Evolutionary conservation across 2,888 invertebrate species (phyloP).

Genomic region (Macrophya annulata): DNA sequence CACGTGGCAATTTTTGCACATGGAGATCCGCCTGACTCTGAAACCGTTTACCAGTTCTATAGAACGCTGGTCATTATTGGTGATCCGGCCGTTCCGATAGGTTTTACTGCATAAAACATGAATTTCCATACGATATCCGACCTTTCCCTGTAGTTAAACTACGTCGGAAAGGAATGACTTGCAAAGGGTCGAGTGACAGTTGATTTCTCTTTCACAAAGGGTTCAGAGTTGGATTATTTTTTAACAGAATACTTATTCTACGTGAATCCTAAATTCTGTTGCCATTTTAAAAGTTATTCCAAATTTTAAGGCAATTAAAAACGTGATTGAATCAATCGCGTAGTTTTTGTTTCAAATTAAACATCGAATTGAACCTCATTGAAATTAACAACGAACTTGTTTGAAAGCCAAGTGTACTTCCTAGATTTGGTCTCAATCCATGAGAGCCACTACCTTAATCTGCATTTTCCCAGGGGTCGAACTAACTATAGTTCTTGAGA

Average conservation of each 20-base stretch:
- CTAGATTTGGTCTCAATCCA: background rate
- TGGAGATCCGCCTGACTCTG: background rate
- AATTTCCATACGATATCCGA: slow-evolving; percentile 2
- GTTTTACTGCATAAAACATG: slow-evolving; percentile 24
- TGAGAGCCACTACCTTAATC: slow-evolving; percentile 21
- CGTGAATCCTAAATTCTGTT: background rate
- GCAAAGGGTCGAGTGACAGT: slow-evolving; percentile 6
- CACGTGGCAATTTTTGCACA: background rate
- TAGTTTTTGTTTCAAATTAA: background rate
- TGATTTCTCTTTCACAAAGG: background rate
- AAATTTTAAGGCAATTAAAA: background rate
- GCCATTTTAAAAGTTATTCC: background rate
- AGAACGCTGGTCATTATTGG: background rate
- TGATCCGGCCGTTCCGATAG: background rate
- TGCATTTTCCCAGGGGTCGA: slow-evolving; percentile 29
- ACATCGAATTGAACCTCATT: background rate
- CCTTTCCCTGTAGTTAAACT: background rate
- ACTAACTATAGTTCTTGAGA: slow-evolving; percentile 27
- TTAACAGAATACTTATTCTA: background rate
- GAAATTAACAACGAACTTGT: background rate
- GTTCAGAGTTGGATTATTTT: background rate
- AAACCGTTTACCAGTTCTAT: background rate
- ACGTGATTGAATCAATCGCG: background rate
- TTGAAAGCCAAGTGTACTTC: background rate
- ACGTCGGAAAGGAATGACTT: slow-evolving; percentile 1